phyloP scores from a whole-genome alignment of 2,888 invertebrate genomes.

The Drosophila ezoana region DNA sequence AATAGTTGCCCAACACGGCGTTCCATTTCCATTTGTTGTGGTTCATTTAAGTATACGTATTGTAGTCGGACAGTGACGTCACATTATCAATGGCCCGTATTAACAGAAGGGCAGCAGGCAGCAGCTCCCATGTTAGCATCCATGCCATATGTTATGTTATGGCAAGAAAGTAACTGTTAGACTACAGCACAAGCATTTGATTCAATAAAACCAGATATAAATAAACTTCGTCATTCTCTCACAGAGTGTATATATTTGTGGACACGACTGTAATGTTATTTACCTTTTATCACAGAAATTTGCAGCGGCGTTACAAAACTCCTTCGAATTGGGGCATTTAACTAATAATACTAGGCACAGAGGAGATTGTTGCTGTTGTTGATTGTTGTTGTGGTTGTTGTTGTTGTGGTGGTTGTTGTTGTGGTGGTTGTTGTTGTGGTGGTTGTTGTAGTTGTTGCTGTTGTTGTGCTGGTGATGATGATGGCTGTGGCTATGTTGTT shows the following conservation, averaged over 20 bases:
- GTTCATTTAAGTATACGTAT: too few species aligned
- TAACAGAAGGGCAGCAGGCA: too few species aligned
- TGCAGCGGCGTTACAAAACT: constrained; percentile 84
- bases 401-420: constrained; percentile 49
- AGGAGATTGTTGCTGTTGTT: constrained; percentile 83
- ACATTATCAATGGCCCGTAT: too few species aligned
- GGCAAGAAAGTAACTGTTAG: too few species aligned
- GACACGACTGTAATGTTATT: constrained; percentile 39
- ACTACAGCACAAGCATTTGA: not conserved
- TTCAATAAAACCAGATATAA: not conserved
- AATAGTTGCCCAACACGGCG: not conserved
- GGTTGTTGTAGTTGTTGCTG: constrained; percentile 50
- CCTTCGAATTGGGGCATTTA: constrained; percentile 85
- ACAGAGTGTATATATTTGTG: not conserved
- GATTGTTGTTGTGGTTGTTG: constrained; percentile 59
- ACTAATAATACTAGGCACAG: constrained; percentile 85
- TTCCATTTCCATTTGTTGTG: not conserved
- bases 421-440: constrained; percentile 59
- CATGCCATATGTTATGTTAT: too few species aligned
- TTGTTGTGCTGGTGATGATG: constrained; percentile 49
- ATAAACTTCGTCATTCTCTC: too few species aligned
- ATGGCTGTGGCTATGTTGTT: constrained; percentile 50
- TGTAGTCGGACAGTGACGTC: too few species aligned
- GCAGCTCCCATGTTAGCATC: too few species aligned
- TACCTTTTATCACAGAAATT: constrained; percentile 85